phyloP scores from a whole-genome alignment of 2,113 vertebrate genomes.

The Prunella fulvescens region DNA sequence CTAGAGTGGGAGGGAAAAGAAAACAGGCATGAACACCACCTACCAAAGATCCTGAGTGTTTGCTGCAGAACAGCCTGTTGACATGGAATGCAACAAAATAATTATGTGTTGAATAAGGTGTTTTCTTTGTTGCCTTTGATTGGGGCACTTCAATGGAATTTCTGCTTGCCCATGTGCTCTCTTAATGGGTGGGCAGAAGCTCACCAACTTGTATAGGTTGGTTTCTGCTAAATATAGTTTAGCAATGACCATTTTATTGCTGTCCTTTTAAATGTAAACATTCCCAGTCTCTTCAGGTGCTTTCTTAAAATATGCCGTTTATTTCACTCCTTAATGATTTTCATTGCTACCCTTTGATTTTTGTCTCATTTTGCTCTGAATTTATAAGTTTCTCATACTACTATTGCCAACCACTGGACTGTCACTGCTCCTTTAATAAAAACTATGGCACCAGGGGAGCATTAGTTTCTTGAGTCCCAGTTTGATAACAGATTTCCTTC shows the following conservation, averaged over 20 bases:
- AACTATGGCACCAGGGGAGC: background rate
- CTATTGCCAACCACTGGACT: background rate
- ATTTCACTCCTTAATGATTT: rapidly evolving
- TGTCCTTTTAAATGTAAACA: background rate
- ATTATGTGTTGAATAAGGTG: background rate
- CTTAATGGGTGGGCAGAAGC: background rate
- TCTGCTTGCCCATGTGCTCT: background rate
- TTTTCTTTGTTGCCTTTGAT: background rate
- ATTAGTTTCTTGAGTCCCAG: background rate
- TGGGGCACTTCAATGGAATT: background rate
- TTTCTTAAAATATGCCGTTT: background rate
- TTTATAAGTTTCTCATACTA: background rate
- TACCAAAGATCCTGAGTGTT: background rate
- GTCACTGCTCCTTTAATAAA: background rate
- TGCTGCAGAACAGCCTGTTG: background rate
- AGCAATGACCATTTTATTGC: background rate
- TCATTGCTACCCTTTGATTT: background rate
- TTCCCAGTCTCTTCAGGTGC: background rate
- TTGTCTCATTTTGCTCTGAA: background rate
- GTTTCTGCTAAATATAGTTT: background rate
- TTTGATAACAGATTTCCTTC: background rate
- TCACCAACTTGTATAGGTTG: background rate
- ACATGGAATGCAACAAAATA: background rate
- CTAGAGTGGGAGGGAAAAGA: background rate
- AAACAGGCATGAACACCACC: background rate